Percentiles rank a stretch among this genome's conserved stretches.
These are phyloP conservation scores for Platysteira castanea DNA, from an alignment of 2,113 vertebrate species.

Conservation along the genomic window DNA sequence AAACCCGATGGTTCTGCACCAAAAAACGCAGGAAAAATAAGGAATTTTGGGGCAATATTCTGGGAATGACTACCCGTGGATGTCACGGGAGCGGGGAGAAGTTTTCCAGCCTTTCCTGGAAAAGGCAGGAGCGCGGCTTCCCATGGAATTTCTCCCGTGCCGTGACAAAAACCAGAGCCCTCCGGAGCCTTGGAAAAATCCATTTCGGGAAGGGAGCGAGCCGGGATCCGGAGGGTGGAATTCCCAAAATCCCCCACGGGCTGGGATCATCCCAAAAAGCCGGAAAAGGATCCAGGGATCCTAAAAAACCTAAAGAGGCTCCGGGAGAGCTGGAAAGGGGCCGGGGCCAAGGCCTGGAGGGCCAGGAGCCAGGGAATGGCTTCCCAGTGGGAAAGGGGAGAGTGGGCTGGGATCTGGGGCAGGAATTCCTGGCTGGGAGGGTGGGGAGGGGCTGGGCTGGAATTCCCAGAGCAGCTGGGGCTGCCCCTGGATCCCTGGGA, in stretches of 20 bases:
- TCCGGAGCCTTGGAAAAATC: not conserved
- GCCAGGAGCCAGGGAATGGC: not conserved
- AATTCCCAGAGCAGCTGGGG: not conserved
- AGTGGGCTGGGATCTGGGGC: not conserved
- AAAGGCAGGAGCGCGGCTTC: not conserved
- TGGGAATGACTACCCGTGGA: accelerated
- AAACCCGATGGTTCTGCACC: accelerated
- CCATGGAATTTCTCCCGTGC: not conserved
- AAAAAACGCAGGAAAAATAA: not conserved
- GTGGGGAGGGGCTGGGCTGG: no score
- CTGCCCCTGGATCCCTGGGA: not conserved
- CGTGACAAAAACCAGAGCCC: not conserved
- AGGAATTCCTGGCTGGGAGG: not conserved
- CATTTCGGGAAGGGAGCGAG: not conserved
- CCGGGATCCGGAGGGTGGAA: not conserved
- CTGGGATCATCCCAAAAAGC: not conserved
- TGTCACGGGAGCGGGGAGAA: not conserved
- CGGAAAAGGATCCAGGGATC: not conserved
- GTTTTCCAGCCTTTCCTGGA: not conserved
- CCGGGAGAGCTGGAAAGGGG: not conserved
- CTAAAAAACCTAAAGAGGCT: not conserved
- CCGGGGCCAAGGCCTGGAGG: accelerated
- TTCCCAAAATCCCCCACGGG: not conserved
- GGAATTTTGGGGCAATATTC: not conserved
- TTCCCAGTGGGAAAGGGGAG: not conserved